Base-by-base conservation (phyloP, 2,797 vertebrate species). In the Remorina albescens region DNA sequence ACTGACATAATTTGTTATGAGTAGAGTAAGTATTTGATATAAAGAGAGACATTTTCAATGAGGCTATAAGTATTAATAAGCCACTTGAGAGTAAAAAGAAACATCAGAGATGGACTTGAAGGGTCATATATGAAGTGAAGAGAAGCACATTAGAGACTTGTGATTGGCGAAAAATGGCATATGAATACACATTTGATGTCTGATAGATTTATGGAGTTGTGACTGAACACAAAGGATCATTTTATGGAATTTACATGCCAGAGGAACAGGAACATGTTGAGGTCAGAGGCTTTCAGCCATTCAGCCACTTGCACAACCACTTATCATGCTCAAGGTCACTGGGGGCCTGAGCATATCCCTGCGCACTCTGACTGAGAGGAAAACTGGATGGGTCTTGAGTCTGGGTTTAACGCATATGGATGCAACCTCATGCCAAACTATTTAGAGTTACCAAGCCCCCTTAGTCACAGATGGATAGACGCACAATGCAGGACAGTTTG, bases 171-270 rank as follows among this genome's bases (percentile, higher is more conserved):
- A 12, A 12, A 44, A 16, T 53, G 50, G n/a, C 23, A 25, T 49
- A 19, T 65, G 18, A 50, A 41, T 39, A 44, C 44, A 69, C 5
- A 66, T 42, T 82, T 69, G 54, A 68, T 8, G 0, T 50, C 34
- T 64, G n/a, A 71, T 71, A 66, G 51, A 67, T 73, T 73, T 34
- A 64, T 82, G 32, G 26, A 60, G 28, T 62, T 65, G 41, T 70
- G 61, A 67, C 44, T 65, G 44, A 67, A 51, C 73, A 76, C 49
- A 67, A 62, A 68, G 19, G 37, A 41, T 28, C 18, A 54, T 46
- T 55, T 47, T 5, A 81, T 79, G 61, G 76, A 85, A 82, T 82
- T 76, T 18, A 60, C 41, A 62, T 74, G 72, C 70, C 72, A 74
- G 70, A 64, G 28, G 36, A 73, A 56, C 56, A 49, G 44, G 28